Conservation (phyloP, 1,140 invertebrate genomes). For the Diorhabda elongata region DNA sequence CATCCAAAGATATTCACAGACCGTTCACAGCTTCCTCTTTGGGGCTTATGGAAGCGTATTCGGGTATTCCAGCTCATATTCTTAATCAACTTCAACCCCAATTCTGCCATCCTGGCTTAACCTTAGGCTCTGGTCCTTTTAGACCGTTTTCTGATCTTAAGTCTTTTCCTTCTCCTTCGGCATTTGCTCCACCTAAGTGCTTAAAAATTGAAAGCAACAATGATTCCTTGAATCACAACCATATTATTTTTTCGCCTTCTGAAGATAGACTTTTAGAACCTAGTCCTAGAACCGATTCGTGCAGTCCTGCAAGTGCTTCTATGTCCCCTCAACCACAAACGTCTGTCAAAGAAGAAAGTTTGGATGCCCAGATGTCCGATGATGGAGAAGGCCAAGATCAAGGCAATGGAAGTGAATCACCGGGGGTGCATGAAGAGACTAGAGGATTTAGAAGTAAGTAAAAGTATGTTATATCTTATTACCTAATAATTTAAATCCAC, state of each 20-base stretch:
- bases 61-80: constrained; percentile 52
- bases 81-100: constrained; percentile 53
- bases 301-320: constrained; percentile 50
- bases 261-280: constrained; percentile 45
- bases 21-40: constrained; percentile 50
- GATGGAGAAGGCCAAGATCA: constrained; percentile 49
- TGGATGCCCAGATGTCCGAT: constrained; percentile 49
- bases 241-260: constrained; percentile 43
- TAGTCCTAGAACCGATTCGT: constrained; percentile 48
- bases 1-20: constrained; percentile 44
- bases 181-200: constrained; percentile 51
- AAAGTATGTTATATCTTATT: not conserved
- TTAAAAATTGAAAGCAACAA: constrained; percentile 49
- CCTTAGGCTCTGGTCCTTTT: constrained; percentile 45
- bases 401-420: constrained; percentile 49
- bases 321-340: constrained; percentile 46
- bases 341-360: constrained; percentile 46
- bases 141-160: constrained; percentile 47
- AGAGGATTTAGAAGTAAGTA: constrained; percentile 51
- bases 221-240: constrained; percentile 36
- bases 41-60: constrained; percentile 54
- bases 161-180: constrained; percentile 52
- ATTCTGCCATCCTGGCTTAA: constrained; percentile 49
- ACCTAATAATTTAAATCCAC: no score
- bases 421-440: constrained; percentile 51